Evolutionary conservation across 2,888 invertebrate species (phyloP), one percentile per base, ranked within the genome.

Genomic region (Slavum lentiscoides): DNA sequence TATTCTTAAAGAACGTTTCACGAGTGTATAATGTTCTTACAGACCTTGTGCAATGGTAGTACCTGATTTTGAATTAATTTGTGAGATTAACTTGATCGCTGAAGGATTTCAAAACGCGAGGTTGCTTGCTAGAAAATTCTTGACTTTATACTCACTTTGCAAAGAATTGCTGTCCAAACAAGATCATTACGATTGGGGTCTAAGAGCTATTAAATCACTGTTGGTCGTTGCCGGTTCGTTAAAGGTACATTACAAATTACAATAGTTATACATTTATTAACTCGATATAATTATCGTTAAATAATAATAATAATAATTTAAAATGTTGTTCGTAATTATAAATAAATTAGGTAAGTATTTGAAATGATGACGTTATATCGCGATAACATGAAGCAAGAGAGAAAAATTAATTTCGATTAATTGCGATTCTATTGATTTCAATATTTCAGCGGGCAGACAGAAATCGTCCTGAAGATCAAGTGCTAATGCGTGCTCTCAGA

Each of bases 31-130:
- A 2, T n/a, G 62, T 70, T 82, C 83, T 85, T 85, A 49, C 85
- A 93, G 97, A 85, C 97, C 97, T 0, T 97, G 97, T 86, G 97
- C 97, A 81, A 97, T 97, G 97, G 96, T 97, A 17, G 97, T 97
- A 19, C 97, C 97, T 0, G 97, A 97, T 87, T 96, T 96, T 87
- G 97, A 96, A 84, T 87, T 97, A 85, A 97, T 97, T 86, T 95
- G 95, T 87, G 97, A 97, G 89, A 97, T 97, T 86, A 97, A 97
- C 96, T 90, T 97, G 88, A 95, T 96, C 19, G 95, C 96, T 8
- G 97, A 97, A 88, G 97, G 96, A 62, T 96, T 97, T 87, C 92
- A 95, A 85, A 97, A 96, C 83, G 97, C 97, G 9, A 90, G 95
- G 84, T 87, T 96, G 43, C 87, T 97, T 82, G 96, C 97, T 37